Conservation (phyloP, 2,797 vertebrate species). For the Vireo griseus region DNA sequence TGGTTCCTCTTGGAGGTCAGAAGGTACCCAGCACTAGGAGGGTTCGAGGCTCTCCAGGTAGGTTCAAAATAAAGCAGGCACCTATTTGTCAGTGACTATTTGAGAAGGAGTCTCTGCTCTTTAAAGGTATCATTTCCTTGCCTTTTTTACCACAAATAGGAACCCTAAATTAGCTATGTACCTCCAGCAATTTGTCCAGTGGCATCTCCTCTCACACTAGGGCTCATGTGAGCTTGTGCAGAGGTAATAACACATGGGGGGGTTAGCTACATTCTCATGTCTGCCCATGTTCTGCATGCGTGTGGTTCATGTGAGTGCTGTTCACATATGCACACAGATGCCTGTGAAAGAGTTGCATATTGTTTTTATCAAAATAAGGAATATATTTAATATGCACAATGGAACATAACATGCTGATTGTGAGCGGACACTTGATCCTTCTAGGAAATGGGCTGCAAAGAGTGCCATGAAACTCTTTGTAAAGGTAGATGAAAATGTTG, state of each 20-base stretch:
- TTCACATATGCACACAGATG: background rate
- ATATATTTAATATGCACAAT: background rate
- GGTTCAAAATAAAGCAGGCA: background rate
- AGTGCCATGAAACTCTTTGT: background rate
- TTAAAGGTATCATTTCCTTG: background rate
- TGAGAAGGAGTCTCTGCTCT: background rate
- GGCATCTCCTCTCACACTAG: background rate
- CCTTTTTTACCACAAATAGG: background rate
- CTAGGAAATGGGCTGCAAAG: background rate
- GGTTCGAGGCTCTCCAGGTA: accelerated
- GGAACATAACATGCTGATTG: background rate
- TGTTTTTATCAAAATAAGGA: background rate
- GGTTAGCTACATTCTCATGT: background rate
- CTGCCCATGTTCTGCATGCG: background rate
- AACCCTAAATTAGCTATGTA: background rate
- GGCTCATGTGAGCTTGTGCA: background rate
- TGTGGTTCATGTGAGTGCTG: background rate
- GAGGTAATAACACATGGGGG: background rate
- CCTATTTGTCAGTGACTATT: background rate
- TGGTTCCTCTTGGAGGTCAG: background rate
- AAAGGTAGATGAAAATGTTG: background rate
- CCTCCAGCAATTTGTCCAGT: background rate
- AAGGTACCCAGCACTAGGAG: background rate
- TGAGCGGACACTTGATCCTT: constrained; percentile 11
- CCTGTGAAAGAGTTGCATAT: background rate